phyloP scores from a whole-genome alignment of 2,113 vertebrate genomes.

The Calonectris borealis region DNA sequence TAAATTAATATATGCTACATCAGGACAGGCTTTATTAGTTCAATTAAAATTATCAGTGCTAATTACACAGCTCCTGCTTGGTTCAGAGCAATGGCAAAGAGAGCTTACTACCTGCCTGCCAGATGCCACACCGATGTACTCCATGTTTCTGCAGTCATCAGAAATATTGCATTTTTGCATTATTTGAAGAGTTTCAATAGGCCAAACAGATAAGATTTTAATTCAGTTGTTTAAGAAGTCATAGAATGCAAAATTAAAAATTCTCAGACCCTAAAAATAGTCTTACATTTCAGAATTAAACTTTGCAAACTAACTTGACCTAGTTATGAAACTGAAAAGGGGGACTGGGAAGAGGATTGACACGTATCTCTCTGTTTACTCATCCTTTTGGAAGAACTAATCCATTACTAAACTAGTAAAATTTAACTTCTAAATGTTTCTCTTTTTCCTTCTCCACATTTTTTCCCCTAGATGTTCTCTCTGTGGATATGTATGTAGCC shows the following conservation, averaged over 20 bases:
- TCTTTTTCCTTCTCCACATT: background rate
- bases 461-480: slow-evolving; percentile 86
- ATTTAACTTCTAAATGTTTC: background rate
- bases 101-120: background rate
- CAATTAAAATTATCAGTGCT: background rate
- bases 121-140: background rate
- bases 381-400: background rate
- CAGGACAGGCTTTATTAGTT: background rate
- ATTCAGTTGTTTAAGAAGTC: background rate
- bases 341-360: background rate
- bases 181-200: background rate
- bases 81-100: background rate
- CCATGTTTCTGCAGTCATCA: background rate
- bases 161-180: background rate
- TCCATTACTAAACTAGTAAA: background rate
- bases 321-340: background rate
- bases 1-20: background rate
- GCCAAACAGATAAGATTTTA: background rate
- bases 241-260: background rate
- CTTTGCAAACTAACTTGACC: background rate
- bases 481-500: slow-evolving; percentile 97
- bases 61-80: background rate
- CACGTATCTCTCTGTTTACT: background rate
- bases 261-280: background rate
- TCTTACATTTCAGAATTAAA: background rate